Percentiles rank a stretch among this genome's conserved stretches.
Evolutionary conservation across 2,888 invertebrate species (phyloP).

Genomic region (Trachelus stipa): DNA sequence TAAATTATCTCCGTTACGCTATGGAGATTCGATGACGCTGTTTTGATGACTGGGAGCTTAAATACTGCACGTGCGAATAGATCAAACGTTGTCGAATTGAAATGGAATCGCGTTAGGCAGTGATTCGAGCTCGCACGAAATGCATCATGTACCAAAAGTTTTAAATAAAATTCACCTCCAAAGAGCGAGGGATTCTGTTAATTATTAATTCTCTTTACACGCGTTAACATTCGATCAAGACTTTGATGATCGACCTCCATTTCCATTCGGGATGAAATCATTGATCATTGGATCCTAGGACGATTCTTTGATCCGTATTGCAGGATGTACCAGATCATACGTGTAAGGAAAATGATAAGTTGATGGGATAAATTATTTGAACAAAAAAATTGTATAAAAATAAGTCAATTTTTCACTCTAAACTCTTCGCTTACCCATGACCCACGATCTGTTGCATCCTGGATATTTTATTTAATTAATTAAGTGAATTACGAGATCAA

Average conservation of each 20-base stretch:
- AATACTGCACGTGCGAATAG: background rate
- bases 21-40: background rate
- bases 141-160: constrained; percentile 36
- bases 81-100: background rate
- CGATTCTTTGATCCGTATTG: background rate
- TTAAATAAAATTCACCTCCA: constrained; percentile 27
- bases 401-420: background rate
- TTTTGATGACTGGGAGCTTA: background rate
- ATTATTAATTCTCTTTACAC: background rate
- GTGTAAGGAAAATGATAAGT: background rate
- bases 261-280: background rate
- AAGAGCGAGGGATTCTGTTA: constrained; percentile 10
- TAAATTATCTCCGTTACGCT: background rate
- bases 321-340: background rate
- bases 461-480: background rate
- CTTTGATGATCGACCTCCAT: background rate
- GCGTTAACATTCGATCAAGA: background rate
- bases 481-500: background rate
- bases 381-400: background rate
- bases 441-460: background rate
- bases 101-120: background rate
- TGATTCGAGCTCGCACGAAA: background rate
- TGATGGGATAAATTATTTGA: too few species aligned
- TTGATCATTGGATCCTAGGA: background rate
- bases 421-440: background rate